These are phyloP conservation scores for Ceriagrion tenellum DNA, from an alignment of 2,888 invertebrate species.

Conservation along the genomic window DNA sequence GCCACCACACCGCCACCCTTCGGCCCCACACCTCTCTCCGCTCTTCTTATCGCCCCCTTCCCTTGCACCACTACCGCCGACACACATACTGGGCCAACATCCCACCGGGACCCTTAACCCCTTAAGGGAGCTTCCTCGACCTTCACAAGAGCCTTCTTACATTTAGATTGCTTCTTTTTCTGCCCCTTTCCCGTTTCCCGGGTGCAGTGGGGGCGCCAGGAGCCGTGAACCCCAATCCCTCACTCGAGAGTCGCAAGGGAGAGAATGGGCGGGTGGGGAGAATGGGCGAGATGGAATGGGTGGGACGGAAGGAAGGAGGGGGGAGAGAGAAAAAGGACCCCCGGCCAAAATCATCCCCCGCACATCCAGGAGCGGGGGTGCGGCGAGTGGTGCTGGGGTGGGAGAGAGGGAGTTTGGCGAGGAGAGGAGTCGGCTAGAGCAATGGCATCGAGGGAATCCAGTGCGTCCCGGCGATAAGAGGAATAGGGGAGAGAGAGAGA, in stretches of 20 bases:
- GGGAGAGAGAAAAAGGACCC: slow-evolving; percentile 39
- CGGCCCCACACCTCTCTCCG: not conserved
- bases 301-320: too few relatives aligned
- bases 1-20: not conserved
- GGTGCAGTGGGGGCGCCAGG: not conserved
- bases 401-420: slow-evolving; percentile 23
- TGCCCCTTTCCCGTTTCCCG: not conserved
- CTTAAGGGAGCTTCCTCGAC: slow-evolving; percentile 23
- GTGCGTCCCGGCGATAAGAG: not conserved
- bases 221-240: slow-evolving; percentile 23
- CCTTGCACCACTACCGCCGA: not conserved
- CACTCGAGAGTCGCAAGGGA: slow-evolving; percentile 11
- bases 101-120: slow-evolving; percentile 46
- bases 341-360: slow-evolving; percentile 62
- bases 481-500: not conserved
- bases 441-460: not conserved
- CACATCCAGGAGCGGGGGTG: not conserved
- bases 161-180: slow-evolving; percentile 64
- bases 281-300: too few relatives aligned
- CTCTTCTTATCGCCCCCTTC: too few relatives aligned
- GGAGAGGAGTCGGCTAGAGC: not conserved
- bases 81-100: slow-evolving; percentile 12
- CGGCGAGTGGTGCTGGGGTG: too few relatives aligned
- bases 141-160: slow-evolving; percentile 41
- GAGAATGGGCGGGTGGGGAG: not conserved